Percentiles rank a stretch among this genome's conserved stretches.
phyloP scores from a whole-genome alignment of 2,113 vertebrate species.

The Psettodes erumei region DNA sequence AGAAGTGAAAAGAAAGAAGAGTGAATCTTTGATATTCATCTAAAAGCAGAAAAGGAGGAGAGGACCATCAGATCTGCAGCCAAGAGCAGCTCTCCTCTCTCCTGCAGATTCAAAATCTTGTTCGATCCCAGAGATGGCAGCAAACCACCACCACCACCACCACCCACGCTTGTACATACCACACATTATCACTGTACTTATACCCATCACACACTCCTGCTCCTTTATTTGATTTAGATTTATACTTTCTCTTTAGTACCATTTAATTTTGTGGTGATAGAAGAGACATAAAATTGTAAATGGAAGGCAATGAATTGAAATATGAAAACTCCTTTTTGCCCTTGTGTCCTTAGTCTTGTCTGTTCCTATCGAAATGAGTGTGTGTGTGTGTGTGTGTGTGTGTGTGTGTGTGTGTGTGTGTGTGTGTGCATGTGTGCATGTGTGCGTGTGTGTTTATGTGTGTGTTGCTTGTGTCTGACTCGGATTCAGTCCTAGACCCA shows the following conservation, averaged over 20 bases:
- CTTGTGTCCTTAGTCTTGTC: not conserved
- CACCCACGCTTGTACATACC: constrained; percentile 62
- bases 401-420: not conserved
- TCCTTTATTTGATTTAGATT: constrained; percentile 48
- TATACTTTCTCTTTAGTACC: constrained; percentile 35
- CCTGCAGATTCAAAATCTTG: constrained; percentile 14
- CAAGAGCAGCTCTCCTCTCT: constrained; percentile 30
- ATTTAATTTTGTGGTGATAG: constrained; percentile 34
- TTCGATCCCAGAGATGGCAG: constrained; percentile 40
- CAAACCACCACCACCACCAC: constrained; percentile 26
- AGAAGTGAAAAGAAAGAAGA: not conserved
- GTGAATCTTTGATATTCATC: constrained; percentile 5
- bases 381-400: constrained; percentile 23
- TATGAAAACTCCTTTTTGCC: not conserved
- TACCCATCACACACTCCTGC: constrained; percentile 20
- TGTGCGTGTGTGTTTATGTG: not conserved
- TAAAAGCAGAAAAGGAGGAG: constrained; percentile 4
- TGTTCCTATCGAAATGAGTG: no score
- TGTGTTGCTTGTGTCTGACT: no score
- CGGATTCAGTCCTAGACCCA: no score
- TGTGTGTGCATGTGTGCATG: not conserved
- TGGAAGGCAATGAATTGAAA: constrained; percentile 10
- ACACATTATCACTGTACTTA: constrained; percentile 60
- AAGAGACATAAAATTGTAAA: constrained; percentile 34
- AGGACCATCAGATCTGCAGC: not conserved